Evolutionary conservation across 2,888 invertebrate genomes (phyloP), one percentile per base, ranked within the genome.

Genomic region (Lycia hirtaria): DNA sequence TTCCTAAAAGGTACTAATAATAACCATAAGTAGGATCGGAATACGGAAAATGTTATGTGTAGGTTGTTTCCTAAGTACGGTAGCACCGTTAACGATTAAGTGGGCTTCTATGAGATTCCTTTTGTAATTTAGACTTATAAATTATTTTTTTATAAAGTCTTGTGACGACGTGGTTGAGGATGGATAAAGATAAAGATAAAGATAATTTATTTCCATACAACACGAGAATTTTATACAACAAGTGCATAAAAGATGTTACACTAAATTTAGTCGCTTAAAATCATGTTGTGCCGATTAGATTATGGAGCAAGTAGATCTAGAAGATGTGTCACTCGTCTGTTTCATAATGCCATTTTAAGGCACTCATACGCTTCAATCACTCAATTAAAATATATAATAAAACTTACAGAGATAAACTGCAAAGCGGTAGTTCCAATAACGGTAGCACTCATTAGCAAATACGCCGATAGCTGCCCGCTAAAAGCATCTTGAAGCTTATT

Each of bases 401-500:
- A 4, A 52, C 66, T 59, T 68, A 84, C 85, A 24, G 83, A 80
- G 61, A 85, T 66, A 58, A 85, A 76, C 58, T 84, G 83, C 14
- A 83, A 71, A 2, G 76, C 79, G 9, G 81, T 83, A 4, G 76
- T 79, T 3, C 83, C 74, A 48, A 81, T 64, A 58, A 82, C 75
- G 7, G 51, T 66, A 0, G 71, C 67, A 30, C 60, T 76, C 22
- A 80, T 28, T 50, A 78, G 59, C 38, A 84, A 59, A 3, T 70
- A 73, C 12, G 68, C 53, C 2, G 77, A 62, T 6, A 85, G 58
- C 57, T 77, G 80, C 0, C 75, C 77, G 6, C 76, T 56, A 41
- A 85, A 81, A 4, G 73, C 60, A 6, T 26, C 60, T 57, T 83
- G 77, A 12, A 80, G 41, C 3, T 60, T 71, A 14, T 73, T 70